Percentiles rank a stretch among this genome's conserved stretches.
These are phyloP conservation scores for Ennomos quercinarius DNA, from an alignment of 2,888 invertebrate species.

Conservation along the genomic window DNA sequence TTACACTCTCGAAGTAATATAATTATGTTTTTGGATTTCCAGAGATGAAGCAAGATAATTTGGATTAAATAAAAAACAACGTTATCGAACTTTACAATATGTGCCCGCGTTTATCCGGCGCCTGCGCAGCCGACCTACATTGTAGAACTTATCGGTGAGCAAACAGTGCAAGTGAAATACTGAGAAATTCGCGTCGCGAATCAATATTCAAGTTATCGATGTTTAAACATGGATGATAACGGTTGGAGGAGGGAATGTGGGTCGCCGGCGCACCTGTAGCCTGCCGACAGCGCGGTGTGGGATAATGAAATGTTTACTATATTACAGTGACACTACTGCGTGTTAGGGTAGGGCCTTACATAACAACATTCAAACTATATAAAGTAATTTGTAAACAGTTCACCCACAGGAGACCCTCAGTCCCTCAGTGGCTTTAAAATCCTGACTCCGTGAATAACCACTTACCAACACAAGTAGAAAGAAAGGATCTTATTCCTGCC, in stretches of 20 bases:
- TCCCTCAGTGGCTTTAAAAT: too few relatives aligned
- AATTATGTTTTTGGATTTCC: too few relatives aligned
- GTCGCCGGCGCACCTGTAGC: conserved; percentile 57
- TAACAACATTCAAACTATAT: too few relatives aligned
- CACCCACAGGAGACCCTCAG: too few relatives aligned
- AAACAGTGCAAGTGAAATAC: conserved; percentile 52
- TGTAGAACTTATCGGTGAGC: conserved; percentile 40
- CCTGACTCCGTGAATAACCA: too few relatives aligned
- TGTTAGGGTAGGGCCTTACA: too few relatives aligned
- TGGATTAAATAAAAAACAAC: not conserved
- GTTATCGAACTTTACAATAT: conserved; percentile 7
- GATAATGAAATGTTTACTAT: too few relatives aligned
- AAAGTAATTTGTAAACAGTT: too few relatives aligned
- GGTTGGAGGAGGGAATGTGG: conserved; percentile 55
- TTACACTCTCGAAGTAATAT: too few relatives aligned
- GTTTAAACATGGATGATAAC: conserved; percentile 50
- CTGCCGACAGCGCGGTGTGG: not conserved
- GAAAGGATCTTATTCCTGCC: too few relatives aligned
- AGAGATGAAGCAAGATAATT: not conserved
- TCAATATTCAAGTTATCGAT: conserved; percentile 48
- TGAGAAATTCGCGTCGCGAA: conserved; percentile 54
- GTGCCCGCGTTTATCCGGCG: not conserved
- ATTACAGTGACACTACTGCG: too few relatives aligned
- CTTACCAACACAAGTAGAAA: too few relatives aligned
- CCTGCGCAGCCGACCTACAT: conserved; percentile 11